Conservation (phyloP, 2,113 vertebrate genomes). For the Chrysochloris asiatica region DNA sequence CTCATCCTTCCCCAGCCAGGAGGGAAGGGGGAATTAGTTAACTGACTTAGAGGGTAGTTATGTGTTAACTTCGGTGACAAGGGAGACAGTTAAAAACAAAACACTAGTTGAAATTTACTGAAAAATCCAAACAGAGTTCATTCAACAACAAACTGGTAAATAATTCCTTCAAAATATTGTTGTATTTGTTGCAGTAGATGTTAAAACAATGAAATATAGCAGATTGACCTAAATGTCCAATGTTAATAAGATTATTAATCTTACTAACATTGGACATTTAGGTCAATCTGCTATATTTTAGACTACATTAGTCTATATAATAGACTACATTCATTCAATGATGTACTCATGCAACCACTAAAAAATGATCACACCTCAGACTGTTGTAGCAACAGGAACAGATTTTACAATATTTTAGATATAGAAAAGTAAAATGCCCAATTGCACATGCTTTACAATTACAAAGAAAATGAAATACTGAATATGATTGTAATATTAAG, state of each 20-base stretch:
- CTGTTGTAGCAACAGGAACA: background rate
- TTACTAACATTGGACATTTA: too few relatives aligned
- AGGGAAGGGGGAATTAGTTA: too few relatives aligned
- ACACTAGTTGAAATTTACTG: background rate
- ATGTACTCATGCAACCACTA: background rate
- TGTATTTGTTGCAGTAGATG: background rate
- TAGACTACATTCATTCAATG: background rate
- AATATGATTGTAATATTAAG: background rate
- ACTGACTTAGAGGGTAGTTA: too few relatives aligned
- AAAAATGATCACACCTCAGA: background rate
- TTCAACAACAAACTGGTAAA: background rate
- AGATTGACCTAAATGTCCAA: background rate
- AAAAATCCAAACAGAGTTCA: constrained; percentile 9
- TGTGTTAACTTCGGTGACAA: too few relatives aligned
- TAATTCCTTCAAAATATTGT: background rate
- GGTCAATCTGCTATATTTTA: too few relatives aligned
- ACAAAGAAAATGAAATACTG: constrained; percentile 6
- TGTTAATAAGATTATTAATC: background rate
- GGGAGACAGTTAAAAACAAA: too few relatives aligned
- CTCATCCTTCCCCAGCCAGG: background rate
- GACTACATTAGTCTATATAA: too few relatives aligned
- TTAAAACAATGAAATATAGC: constrained; percentile 1
- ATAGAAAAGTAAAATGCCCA: background rate
- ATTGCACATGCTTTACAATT: background rate
- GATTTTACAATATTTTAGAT: background rate